Evolutionary conservation across 2,797 vertebrate genomes (phyloP).

Genomic region (Pachyuromys duprasi): DNA sequence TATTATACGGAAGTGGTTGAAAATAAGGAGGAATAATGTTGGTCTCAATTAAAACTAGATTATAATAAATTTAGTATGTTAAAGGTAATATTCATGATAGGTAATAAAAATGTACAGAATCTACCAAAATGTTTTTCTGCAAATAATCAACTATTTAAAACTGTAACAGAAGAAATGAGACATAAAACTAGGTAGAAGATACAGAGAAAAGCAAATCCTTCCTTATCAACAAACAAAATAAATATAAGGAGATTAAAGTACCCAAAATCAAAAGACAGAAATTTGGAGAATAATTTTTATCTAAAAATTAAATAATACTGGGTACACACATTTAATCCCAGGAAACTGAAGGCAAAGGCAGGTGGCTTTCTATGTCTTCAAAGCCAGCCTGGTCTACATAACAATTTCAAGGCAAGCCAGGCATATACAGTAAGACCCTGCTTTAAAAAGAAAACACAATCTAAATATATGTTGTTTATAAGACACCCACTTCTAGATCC

Average conservation of each 20-base stretch:
- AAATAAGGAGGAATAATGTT: slow-evolving; percentile 3
- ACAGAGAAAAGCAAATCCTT: slow-evolving; percentile 30
- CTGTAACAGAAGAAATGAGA: slow-evolving; percentile 3
- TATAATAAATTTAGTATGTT: neutral
- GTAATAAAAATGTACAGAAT: slow-evolving; percentile 50
- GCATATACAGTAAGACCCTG: neutral
- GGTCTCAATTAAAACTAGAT: slow-evolving; percentile 35
- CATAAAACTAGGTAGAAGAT: slow-evolving; percentile 13
- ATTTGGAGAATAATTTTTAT: neutral
- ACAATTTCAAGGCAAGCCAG: neutral
- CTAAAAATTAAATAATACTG: neutral
- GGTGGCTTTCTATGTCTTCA: neutral
- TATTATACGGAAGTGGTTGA: neutral
- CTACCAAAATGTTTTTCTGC: slow-evolving; percentile 27
- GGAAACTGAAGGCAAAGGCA: neutral
- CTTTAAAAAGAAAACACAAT: neutral
- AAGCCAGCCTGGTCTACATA: neutral
- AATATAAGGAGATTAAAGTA: slow-evolving; percentile 41
- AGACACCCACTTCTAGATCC: slow-evolving; percentile 42
- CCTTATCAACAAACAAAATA: slow-evolving; percentile 29
- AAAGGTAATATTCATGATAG: slow-evolving; percentile 33
- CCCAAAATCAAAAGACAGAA: neutral
- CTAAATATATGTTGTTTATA: neutral
- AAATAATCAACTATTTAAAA: slow-evolving; percentile 40
- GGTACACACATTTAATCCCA: neutral